Conservation (phyloP, 2,113 vertebrate genomes). For the Etheostoma spectabile region DNA sequence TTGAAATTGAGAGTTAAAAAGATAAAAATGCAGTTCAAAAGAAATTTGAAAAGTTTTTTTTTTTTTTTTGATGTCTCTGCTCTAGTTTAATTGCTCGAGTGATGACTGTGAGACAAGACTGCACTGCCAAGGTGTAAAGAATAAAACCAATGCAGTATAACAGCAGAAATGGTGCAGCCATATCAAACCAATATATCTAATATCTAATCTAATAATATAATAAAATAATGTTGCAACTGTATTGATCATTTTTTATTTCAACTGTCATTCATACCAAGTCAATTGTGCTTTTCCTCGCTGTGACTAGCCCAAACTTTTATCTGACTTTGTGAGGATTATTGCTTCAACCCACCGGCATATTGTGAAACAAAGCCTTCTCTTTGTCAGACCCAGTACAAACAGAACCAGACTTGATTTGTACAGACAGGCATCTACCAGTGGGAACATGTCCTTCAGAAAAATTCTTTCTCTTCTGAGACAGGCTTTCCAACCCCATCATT, state of each 20-base stretch:
- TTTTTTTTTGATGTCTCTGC: neutral
- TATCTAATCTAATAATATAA: too few relatives aligned
- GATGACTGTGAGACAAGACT: neutral
- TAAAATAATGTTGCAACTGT: slow-evolving; percentile 7
- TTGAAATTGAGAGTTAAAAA: slow-evolving; percentile 18
- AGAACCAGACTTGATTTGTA: slow-evolving; percentile 65
- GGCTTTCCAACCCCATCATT: slow-evolving; percentile 60
- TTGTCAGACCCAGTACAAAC: slow-evolving; percentile 62
- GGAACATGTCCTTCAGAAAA: slow-evolving; percentile 70
- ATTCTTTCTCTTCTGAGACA: slow-evolving; percentile 41
- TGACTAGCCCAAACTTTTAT: slow-evolving; percentile 27
- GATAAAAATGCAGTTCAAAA: neutral
- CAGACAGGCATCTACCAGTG: slow-evolving; percentile 74
- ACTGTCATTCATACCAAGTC: slow-evolving; percentile 14
- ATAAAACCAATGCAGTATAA: slow-evolving; percentile 5
- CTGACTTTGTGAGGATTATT: slow-evolving; percentile 37
- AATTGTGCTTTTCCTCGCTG: slow-evolving; percentile 34
- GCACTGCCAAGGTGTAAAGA: neutral
- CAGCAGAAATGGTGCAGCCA: neutral
- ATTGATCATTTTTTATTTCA: slow-evolving; percentile 10
- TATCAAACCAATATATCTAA: neutral
- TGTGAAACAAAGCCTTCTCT: slow-evolving; percentile 68
- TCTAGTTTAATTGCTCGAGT: neutral
- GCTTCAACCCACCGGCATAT: slow-evolving; percentile 47
- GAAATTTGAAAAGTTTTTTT: neutral